Evolutionary conservation across 2,797 vertebrate genomes (phyloP).

Genomic region (Nasua narica): DNA sequence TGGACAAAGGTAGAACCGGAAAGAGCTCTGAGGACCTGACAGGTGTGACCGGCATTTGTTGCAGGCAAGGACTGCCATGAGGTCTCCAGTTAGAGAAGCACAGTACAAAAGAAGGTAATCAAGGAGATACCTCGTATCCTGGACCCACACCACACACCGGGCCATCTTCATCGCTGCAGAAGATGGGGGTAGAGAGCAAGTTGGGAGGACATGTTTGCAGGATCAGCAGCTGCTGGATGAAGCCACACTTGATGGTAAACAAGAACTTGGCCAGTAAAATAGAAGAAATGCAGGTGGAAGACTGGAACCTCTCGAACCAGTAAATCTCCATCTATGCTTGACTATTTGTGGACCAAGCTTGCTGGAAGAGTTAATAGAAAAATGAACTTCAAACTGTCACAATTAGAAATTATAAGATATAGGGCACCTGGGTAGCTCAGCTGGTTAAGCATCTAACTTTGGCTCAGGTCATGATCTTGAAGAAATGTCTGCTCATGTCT

Average conservation of each 20-base stretch:
- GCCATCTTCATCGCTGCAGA: neutral
- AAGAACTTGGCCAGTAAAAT: neutral
- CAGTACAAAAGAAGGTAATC: neutral
- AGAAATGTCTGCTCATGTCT: neutral
- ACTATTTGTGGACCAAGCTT: neutral
- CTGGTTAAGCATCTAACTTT: too few species aligned
- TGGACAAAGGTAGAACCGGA: neutral
- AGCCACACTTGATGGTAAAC: neutral
- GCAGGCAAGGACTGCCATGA: neutral
- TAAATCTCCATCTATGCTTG: neutral
- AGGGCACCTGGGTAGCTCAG: too few species aligned
- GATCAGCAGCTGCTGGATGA: neutral
- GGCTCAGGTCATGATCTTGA: neutral
- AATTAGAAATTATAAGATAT: neutral
- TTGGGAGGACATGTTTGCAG: neutral
- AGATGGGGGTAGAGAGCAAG: too few species aligned
- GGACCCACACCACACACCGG: too few species aligned
- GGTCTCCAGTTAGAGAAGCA: neutral
- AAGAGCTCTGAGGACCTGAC: neutral
- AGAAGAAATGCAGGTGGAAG: neutral
- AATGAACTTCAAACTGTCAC: neutral
- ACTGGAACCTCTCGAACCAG: neutral
- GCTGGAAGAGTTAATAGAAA: neutral
- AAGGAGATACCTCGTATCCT: neutral
- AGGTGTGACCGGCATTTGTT: neutral